Evolutionary conservation across 2,888 invertebrate genomes (phyloP), one percentile per base, ranked within the genome.

Genomic region (Ditylenchus weischeri): DNA sequence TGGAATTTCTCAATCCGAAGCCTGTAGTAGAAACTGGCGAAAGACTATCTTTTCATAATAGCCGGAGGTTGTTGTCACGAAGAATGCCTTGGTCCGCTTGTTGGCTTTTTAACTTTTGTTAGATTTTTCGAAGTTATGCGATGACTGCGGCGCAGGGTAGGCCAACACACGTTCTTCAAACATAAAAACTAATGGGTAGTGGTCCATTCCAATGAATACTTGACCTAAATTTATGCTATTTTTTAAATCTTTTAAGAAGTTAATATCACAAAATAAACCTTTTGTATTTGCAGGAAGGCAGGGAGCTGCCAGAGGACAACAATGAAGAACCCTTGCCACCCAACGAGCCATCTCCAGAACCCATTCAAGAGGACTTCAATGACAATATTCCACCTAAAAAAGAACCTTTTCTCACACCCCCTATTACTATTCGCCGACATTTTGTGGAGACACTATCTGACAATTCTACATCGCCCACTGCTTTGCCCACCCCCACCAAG

Each of bases 291-390:
- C 66, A 79, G 78, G 80, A 80, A 65, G 80, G 80, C 18, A 62
- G 78, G 59, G 76, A 75, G 50, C 78, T 78, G n/a, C 81, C 81
- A 15, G 75, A 77, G 18, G 81, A 81, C 68, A 72, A 73, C 21
- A 80, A 81, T 66, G 79, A 78, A 64, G 74, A 75, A 11, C 72
- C 73, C 13, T 23, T 29, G 35, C 70, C 70, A 11, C 71, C 71
- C 13, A 62, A 62, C 48, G 73, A 69, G 38, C 73, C 76, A 7
- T 29, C 50, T 50, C 75, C 72, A 4, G 50, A 62, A 15, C 50
- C 73, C 21, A 57, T 61, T 18, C 57, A 63, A 38, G 70, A 64
- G 57, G 57, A 71, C 43, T 54, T 38, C 49, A 66, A 50, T 35
- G 68, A 67, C 11, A 57, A 67, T 35, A 57, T 57, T 35, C 48